Evolutionary conservation across 2,888 invertebrate genomes (phyloP), one percentile per base, ranked within the genome.

Genomic region (Yponomeuta evonymella): DNA sequence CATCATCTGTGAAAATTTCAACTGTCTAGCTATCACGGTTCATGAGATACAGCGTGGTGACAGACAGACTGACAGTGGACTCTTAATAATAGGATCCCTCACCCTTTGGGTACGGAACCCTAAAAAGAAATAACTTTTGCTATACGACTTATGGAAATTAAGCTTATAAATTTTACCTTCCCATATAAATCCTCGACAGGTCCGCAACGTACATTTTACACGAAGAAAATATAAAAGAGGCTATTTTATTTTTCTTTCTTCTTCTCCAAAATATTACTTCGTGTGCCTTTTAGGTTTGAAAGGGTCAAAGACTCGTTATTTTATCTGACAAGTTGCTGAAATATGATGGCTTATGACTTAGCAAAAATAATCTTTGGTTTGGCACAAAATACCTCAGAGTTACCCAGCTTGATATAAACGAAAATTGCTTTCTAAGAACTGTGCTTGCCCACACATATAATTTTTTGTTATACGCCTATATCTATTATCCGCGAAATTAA

Each of bases 61-160:
- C 23, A 23, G 23, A 23, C 23, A 23, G 23, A 23, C 23, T 23
- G 23, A 23, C 23, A 23, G 23, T 23, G 23, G 23, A 23, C 23
- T 23, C 23, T 23, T 23, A 23, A 1, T 23, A 23, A 23, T 23
- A 23, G 23, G 23, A 23, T 23, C 23, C 23, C 23, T 23, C 23
- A 23, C 23, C 23, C 23, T 23, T 23, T 23, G 23, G 23, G 23
- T 23, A 0, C 23, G 23, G 23, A 23, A 23, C 23, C 23, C 23
- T 23, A 65, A 65, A 67, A n/a, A 43, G 67, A 43, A 67, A 67
- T 67, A 67, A 67, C 67, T 67, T 67, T 67, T 67, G 3, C 43
- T 43, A 67, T 67, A 67, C 66, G 67, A 67, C 43, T 67, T 67
- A 67, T 67, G 67, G 67, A 67, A 67, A 67, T 67, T 33, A 36